Percentiles rank a stretch among this genome's conserved stretches.
These are phyloP conservation scores for Lagocephalus sceleratus DNA, from an alignment of 2,797 vertebrate species.

Conservation along the genomic window DNA sequence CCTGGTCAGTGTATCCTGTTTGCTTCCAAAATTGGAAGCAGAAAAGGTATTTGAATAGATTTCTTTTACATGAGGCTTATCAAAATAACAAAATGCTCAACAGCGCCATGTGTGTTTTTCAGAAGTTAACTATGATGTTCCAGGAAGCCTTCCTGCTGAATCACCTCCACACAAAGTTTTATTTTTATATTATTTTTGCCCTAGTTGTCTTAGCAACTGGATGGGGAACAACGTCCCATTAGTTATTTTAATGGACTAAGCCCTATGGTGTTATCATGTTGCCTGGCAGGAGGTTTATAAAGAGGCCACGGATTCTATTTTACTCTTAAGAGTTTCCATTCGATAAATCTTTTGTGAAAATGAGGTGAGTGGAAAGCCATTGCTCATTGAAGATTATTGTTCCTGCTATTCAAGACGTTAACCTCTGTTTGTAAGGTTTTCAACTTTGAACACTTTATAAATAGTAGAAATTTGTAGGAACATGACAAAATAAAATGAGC, in stretches of 20 bases:
- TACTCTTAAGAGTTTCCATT: conserved; percentile 25
- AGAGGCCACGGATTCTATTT: conserved; percentile 34
- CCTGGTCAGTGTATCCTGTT: no score
- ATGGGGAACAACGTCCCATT: conserved; percentile 56
- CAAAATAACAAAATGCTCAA: no score
- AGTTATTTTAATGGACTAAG: conserved; percentile 59
- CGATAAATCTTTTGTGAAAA: conserved; percentile 22
- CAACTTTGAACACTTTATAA: conserved; percentile 20
- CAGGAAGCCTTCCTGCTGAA: conserved; percentile 57
- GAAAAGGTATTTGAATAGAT: background rate
- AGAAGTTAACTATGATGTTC: conserved; percentile 42
- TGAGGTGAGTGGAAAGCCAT: background rate
- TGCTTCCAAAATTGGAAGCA: background rate
- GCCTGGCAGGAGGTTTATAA: conserved; percentile 44
- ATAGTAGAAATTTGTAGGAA: no score
- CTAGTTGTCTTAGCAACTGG: conserved; percentile 61
- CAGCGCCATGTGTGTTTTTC: conserved; percentile 18
- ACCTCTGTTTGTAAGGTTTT: conserved; percentile 15
- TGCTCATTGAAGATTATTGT: background rate
- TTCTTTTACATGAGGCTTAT: no score
- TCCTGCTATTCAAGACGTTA: no score
- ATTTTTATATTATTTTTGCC: conserved; percentile 59
- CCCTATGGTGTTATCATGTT: conserved; percentile 51
- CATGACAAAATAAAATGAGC: no score
- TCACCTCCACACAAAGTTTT: conserved; percentile 55